Conservation (phyloP, 1,140 invertebrate species). For the Drosophila insularis region DNA sequence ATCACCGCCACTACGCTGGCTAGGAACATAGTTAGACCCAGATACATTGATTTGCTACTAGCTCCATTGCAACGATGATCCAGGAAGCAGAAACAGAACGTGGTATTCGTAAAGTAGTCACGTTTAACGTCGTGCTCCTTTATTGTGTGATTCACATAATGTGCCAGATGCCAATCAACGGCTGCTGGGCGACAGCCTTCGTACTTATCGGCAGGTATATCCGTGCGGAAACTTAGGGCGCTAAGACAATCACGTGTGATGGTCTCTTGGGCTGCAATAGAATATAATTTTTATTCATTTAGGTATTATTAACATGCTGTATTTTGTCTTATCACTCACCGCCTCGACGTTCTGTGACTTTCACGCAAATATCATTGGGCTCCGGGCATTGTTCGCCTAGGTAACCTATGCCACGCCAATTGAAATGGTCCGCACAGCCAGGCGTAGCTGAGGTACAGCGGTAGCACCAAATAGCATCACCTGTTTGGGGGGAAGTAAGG, state of each 20-base stretch:
- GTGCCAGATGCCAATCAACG: constrained; percentile 89
- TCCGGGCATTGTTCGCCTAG: constrained; percentile 91
- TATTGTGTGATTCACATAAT: constrained; percentile 94
- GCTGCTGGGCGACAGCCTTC: constrained; percentile 93
- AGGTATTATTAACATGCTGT: not conserved
- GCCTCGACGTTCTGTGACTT: constrained; percentile 93
- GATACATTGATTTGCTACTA: constrained; percentile 14
- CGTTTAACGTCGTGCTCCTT: constrained; percentile 93
- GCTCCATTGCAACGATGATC: constrained; percentile 92
- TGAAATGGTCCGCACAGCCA: constrained; percentile 92
- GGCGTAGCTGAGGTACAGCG: constrained; percentile 94
- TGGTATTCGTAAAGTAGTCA: constrained; percentile 91
- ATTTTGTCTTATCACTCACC: constrained; percentile 84
- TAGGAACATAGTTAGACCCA: constrained; percentile 26
- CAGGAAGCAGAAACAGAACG: constrained; percentile 95
- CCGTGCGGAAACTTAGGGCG: constrained; percentile 89
- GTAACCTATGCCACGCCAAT: constrained; percentile 88
- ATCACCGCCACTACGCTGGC: constrained; percentile 25
- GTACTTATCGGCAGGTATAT: constrained; percentile 96
- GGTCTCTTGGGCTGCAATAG: constrained; percentile 87
- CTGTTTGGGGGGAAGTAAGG: constrained; percentile 59
- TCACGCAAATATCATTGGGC: constrained; percentile 93
- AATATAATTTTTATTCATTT: not conserved
- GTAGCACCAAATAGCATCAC: constrained; percentile 90
- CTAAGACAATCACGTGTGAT: constrained; percentile 94